A percentile compares a stretch with the other conserved stretches of the same genome.
Evolutionary conservation across 2,888 invertebrate genomes (phyloP).

Genomic region (Cephalotes varians): DNA sequence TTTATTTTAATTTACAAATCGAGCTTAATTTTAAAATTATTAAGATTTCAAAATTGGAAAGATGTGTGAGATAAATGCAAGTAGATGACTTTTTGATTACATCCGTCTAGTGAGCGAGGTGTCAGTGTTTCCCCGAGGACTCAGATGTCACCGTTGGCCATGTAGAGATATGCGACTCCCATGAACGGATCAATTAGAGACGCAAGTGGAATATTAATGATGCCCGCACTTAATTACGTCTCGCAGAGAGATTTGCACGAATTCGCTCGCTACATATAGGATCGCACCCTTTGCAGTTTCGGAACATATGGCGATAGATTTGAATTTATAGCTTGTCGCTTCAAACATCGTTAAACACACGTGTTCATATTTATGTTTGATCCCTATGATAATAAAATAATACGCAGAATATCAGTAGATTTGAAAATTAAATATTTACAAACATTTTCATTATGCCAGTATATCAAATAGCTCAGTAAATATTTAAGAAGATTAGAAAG

Average conservation of each 20-base stretch:
- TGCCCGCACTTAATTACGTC: conserved; percentile 28
- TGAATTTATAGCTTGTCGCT: conserved; percentile 9
- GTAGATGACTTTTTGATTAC: not conserved
- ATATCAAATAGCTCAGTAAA: not conserved
- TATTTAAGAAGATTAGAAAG: not conserved
- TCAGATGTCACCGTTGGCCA: not conserved
- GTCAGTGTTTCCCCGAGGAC: conserved; percentile 13
- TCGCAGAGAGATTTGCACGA: conserved; percentile 32
- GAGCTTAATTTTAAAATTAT: not conserved
- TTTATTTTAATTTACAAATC: not conserved
- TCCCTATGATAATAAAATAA: not conserved
- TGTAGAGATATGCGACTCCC: conserved; percentile 21
- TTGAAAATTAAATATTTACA: not conserved
- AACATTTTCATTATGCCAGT: not conserved
- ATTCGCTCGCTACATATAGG: not conserved
- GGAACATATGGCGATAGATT: conserved; percentile 21
- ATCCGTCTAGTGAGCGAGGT: not conserved
- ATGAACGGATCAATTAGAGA: conserved; percentile 48
- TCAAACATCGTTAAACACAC: conserved; percentile 22
- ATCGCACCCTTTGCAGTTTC: conserved; percentile 20
- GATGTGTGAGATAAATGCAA: not conserved
- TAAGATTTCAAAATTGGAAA: not conserved
- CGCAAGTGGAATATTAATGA: conserved; percentile 37
- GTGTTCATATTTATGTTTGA: not conserved
- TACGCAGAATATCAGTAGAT: not conserved